phyloP scores from a whole-genome alignment of 2,888 invertebrate genomes.

The Yponomeuta evonymella region DNA sequence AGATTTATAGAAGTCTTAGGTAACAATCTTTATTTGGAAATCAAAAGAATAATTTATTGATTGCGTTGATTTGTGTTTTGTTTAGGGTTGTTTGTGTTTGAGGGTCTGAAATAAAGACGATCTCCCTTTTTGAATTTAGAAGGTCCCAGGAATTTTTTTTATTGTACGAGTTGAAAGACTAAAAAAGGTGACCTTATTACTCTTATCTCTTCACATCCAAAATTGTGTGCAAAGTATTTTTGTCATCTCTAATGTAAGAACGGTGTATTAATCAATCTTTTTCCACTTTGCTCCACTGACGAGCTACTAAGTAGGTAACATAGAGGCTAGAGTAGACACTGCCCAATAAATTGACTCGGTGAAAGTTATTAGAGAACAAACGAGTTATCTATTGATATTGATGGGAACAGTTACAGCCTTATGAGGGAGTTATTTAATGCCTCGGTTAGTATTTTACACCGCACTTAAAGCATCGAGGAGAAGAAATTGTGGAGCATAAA shows the following conservation, averaged over 20 bases:
- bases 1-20: too few species aligned
- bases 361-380: slow-evolving; percentile 39
- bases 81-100: too few species aligned
- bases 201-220: neutral
- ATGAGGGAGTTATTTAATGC: slow-evolving; percentile 16
- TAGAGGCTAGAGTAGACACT: slow-evolving; percentile 32
- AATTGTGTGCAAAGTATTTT: neutral
- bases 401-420: slow-evolving; percentile 15
- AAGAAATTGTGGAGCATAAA: neutral
- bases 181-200: too few species aligned
- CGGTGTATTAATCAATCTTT: neutral
- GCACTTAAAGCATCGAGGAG: neutral
- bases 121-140: too few species aligned
- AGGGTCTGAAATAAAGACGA: too few species aligned
- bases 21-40: too few species aligned
- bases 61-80: too few species aligned
- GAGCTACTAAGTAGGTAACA: slow-evolving; percentile 43
- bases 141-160: too few species aligned
- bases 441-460: slow-evolving; percentile 6
- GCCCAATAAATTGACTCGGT: slow-evolving; percentile 43
- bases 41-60: too few species aligned
- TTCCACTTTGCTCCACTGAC: neutral
- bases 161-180: too few species aligned
- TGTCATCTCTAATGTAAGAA: neutral
- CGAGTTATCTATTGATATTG: slow-evolving; percentile 23